Evolutionary conservation across 2,113 vertebrate genomes (phyloP), one percentile per base, ranked within the genome.

Genomic region (Seriola rivoliana): DNA sequence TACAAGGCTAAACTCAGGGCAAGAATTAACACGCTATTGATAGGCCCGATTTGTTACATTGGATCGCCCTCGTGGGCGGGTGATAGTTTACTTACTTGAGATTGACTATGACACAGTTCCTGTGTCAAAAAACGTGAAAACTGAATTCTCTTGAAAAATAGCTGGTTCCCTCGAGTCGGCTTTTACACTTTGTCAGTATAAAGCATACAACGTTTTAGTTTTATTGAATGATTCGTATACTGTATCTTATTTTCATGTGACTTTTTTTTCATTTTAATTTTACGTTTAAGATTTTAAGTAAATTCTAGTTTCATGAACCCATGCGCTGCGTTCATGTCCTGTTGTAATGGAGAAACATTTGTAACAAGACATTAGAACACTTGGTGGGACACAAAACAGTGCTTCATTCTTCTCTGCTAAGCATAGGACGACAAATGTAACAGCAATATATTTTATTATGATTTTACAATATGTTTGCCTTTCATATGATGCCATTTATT

Each of bases 1-100:
- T 65, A 40, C 21, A 38, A 89, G 63, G 5, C 34, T 32, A 65
- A 70, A 48, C 16, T 60, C 54, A 8, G 83, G 80, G 76, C 1
- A 23, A 5, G 0, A 14, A 11, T 2, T 8, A 6, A 1, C 6
- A 1, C 38, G 38, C 6, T 10, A 0, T 4, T 2, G 21, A 0
- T 21, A 3, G 23, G 0, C 5, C 6, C 0, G 54, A 6, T 54
- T 74, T 50, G 29, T 50, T 7, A 2, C 0, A 21, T 38, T 7
- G 19, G 10, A 29, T 38, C 7, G 0, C 21, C 1, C 2, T 1
- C 2, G 16, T n/a, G 48, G 13, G 34, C 21, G 25, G 54, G 19
- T 42, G 50, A n/a, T 29, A 14, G 34, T 25, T 64, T 64, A 59
- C 11, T n/a, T 34, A 71, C 59, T 14, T 0, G 0, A 75, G 14